These are phyloP conservation scores for Coenonympha glycerion DNA, from an alignment of 2,888 invertebrate genomes.

Conservation along the genomic window DNA sequence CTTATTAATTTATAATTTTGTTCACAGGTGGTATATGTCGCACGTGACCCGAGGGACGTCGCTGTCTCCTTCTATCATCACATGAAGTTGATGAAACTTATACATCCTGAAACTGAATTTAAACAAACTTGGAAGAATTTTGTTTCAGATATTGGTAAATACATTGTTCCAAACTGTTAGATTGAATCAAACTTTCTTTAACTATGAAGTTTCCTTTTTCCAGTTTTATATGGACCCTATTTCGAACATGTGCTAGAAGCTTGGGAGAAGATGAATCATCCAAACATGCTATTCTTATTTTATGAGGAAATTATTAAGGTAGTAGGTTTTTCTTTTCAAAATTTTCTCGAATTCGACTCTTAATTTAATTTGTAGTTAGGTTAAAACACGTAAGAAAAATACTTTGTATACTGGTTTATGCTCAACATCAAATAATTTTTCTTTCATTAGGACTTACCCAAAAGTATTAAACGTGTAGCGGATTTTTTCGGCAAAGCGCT, in stretches of 20 bases:
- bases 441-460: constrained; percentile 60
- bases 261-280: constrained; percentile 75
- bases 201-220: neutral
- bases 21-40: constrained; percentile 77
- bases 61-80: constrained; percentile 80
- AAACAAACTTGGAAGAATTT: constrained; percentile 30
- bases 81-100: constrained; percentile 49
- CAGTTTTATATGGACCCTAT: constrained; percentile 79
- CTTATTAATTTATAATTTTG: neutral
- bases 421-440: no score
- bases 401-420: no score
- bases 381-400: no score
- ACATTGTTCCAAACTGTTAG: no score
- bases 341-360: no score
- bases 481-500: constrained; percentile 73
- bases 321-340: no score
- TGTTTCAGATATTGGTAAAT: neutral
- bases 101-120: constrained; percentile 77
- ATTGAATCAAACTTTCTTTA: neutral
- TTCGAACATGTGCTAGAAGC: constrained; percentile 83
- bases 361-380: no score
- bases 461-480: constrained; percentile 65
- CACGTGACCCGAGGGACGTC: constrained; percentile 87
- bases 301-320: constrained; percentile 87
- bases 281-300: constrained; percentile 84